Conservation (phyloP, 2,888 invertebrate species). For the Perithous albicinctus region DNA sequence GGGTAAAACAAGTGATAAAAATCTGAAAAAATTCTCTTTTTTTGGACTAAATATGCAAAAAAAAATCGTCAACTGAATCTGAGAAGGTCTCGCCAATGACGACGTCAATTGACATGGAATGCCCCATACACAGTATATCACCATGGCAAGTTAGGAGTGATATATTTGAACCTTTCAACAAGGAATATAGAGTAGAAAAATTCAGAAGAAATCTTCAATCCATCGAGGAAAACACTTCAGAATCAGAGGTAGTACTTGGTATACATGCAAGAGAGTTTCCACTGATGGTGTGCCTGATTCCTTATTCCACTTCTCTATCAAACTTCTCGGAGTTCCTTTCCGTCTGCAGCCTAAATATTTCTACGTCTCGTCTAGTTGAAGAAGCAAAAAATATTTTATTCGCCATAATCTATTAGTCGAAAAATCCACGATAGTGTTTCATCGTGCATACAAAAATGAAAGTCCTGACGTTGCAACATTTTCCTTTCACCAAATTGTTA, state of each 20-base stretch:
- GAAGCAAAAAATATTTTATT: slow-evolving; percentile 26
- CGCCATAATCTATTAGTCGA: slow-evolving; percentile 5
- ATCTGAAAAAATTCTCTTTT: no score
- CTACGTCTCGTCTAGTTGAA: neutral
- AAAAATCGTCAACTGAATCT: no score
- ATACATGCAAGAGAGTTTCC: neutral
- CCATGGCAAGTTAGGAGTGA: neutral
- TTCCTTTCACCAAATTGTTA: slow-evolving; percentile 5
- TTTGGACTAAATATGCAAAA: no score
- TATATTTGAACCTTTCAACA: neutral
- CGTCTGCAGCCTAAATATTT: slow-evolving; percentile 2
- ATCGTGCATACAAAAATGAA: neutral
- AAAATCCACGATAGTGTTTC: neutral
- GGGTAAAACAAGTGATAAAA: no score
- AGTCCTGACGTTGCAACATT: neutral
- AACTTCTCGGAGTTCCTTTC: neutral
- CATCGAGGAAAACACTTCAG: slow-evolving; percentile 5
- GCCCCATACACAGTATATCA: no score
- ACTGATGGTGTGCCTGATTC: slow-evolving; percentile 2
- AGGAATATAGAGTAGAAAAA: neutral
- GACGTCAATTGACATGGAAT: no score
- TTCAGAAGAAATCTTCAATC: neutral
- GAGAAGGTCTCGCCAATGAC: no score
- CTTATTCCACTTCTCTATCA: slow-evolving; percentile 20
- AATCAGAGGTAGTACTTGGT: neutral